Percentiles rank a stretch among this genome's conserved stretches.
Conservation (phyloP, 2,113 vertebrate genomes). For the Stegastes partitus region DNA sequence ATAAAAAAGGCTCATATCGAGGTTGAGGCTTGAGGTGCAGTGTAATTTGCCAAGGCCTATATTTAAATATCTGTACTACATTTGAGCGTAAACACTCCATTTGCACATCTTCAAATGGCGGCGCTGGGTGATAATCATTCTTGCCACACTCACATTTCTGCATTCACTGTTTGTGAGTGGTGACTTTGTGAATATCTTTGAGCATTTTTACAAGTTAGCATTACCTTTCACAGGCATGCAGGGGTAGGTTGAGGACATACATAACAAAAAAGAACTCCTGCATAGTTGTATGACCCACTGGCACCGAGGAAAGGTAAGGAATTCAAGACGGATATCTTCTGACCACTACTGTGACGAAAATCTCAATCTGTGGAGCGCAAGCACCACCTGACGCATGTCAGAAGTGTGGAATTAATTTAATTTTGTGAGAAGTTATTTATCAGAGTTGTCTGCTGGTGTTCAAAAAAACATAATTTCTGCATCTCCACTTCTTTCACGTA, state of each 20-base stretch:
- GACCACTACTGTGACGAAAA: constrained; percentile 13
- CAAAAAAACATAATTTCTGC: not conserved
- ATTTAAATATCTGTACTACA: constrained; percentile 53
- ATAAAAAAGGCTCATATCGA: constrained; percentile 15
- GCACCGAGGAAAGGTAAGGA: constrained; percentile 10
- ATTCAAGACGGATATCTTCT: constrained; percentile 20
- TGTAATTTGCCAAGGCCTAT: constrained; percentile 45
- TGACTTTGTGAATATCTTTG: constrained; percentile 52
- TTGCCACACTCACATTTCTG: constrained; percentile 10
- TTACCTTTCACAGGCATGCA: constrained; percentile 41
- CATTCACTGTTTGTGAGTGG: constrained; percentile 42
- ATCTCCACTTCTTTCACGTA: not conserved
- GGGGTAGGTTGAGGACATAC: constrained; percentile 26
- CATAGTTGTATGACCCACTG: constrained; percentile 41
- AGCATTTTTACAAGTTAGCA: constrained; percentile 42
- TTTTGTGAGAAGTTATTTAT: not conserved
- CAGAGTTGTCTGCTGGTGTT: not conserved
- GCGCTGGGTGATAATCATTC: constrained; percentile 32
- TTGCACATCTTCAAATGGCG: constrained; percentile 7
- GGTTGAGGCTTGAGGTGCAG: constrained; percentile 4
- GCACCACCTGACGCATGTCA: not conserved
- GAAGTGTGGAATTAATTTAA: not conserved
- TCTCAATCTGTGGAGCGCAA: constrained; percentile 22
- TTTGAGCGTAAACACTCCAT: constrained; percentile 37
- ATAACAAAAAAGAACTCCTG: constrained; percentile 48